Base-by-base conservation (phyloP, 1,140 invertebrate genomes). In the Apis cerana region DNA sequence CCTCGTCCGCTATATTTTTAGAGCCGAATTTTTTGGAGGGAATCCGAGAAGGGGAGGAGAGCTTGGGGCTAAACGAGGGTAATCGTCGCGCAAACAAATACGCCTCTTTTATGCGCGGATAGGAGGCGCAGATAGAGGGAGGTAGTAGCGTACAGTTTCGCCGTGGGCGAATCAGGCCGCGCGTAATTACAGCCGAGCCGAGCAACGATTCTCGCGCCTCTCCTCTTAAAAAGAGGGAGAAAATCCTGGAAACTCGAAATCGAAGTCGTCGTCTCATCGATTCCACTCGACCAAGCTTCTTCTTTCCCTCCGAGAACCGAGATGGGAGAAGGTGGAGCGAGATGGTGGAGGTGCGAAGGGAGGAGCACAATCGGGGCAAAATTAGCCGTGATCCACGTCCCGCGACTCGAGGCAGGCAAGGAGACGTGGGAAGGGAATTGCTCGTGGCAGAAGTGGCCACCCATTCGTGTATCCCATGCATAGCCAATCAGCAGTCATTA, bases 401-500 rank as follows among this genome's bases (percentile, higher is more conserved):
- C 27, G 62, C 50, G 23, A 52, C 43, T 27, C 59, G 43, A 68
- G 52, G 52, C 33, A 67, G 33, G 9, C 72, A 4, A 33, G 64
- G 61, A 75, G 74, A 70, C 81, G 75, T 78, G 75, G 81, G 75
- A 78, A 83, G 81, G 71, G 75, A 43, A 83, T 48, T 52, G 80
- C 23, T 59, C 4, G 3, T 54, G 54, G 54, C 9, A 68, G 64
- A 61, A 85, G 56, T 56, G 65, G 58, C n/a, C 72, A 71, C 75
- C 86, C 77, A 79, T 85, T 67, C 72, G 74, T 69, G 74, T 84
- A 82, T 87, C 86, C 86, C 84, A 87, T 89, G 89, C 90, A 89
- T 88, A 89, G 89, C 90, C 90, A 91, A 91, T 91, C 90, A 76
- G 71, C 85, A 89, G 86, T 91, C 90, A 90, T 91, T 90, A 91